A percentile compares a stretch with the other conserved stretches of the same genome.
phyloP scores from a whole-genome alignment of 2,797 vertebrate species.

The Antennarius maculatus region DNA sequence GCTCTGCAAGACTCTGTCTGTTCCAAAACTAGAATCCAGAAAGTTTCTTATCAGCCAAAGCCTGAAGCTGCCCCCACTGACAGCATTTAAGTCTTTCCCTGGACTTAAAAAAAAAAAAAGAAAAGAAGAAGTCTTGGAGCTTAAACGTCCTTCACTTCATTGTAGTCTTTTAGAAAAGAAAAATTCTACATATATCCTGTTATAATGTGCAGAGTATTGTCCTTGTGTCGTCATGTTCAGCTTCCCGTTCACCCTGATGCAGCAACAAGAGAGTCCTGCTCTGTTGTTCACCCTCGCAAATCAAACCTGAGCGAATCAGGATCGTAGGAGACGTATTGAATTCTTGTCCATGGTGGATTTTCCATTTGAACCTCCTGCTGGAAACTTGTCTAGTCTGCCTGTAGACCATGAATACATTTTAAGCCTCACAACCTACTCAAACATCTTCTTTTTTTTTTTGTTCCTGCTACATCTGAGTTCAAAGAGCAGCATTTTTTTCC shows the following conservation, averaged over 20 bases:
- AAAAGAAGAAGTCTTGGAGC: slow-evolving; percentile 3
- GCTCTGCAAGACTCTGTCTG: slow-evolving; percentile 16
- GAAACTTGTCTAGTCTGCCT: slow-evolving; percentile 29
- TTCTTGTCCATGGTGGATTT: slow-evolving; percentile 38
- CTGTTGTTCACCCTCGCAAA: slow-evolving; percentile 39
- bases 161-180: slow-evolving; percentile 9
- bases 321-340: slow-evolving; percentile 42
- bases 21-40: slow-evolving; percentile 35
- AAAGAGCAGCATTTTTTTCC: slow-evolving; percentile 35
- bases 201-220: slow-evolving; percentile 18
- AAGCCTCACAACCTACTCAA: slow-evolving; percentile 24
- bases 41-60: slow-evolving; percentile 41
- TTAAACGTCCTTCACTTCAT: slow-evolving; percentile 4
- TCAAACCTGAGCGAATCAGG: slow-evolving; percentile 47
- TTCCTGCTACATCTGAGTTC: slow-evolving; percentile 32
- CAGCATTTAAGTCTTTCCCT: neutral
- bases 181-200: slow-evolving; percentile 6
- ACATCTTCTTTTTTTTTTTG: slow-evolving; percentile 7
- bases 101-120: neutral
- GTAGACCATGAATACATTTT: slow-evolving; percentile 17
- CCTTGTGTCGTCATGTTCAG: slow-evolving; percentile 21
- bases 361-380: slow-evolving; percentile 16
- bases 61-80: slow-evolving; percentile 14
- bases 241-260: slow-evolving; percentile 24
- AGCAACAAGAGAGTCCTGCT: slow-evolving; percentile 26